These are phyloP conservation scores for Ecdyonurus torrentis DNA, from an alignment of 2,888 invertebrate genomes.

Conservation along the genomic window DNA sequence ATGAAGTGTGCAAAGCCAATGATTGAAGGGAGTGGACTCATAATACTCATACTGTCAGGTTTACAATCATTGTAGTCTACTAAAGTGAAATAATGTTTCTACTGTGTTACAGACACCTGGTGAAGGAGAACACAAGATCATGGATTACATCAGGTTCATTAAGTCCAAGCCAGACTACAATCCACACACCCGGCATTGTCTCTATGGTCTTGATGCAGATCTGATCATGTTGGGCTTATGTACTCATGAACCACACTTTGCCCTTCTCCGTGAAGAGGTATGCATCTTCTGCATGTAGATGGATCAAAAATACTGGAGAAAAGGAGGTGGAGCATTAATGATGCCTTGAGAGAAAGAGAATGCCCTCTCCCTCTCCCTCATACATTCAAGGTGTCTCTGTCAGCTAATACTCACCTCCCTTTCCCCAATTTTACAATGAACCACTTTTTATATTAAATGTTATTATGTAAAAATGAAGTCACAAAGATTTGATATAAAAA, in stretches of 20 bases:
- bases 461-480: too few relatives aligned
- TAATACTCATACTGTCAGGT: too few relatives aligned
- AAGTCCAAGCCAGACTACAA: slow-evolving; percentile 72
- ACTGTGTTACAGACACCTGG: slow-evolving; percentile 57
- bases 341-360: neutral
- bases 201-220: slow-evolving; percentile 96
- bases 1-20: too few relatives aligned
- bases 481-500: too few relatives aligned
- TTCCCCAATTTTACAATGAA: too few relatives aligned
- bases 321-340: neutral
- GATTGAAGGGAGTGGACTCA: too few relatives aligned
- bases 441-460: too few relatives aligned
- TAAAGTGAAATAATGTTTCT: too few relatives aligned
- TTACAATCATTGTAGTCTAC: too few relatives aligned
- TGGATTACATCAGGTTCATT: slow-evolving; percentile 91
- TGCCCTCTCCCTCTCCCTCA: neutral
- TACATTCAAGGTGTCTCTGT: too few relatives aligned
- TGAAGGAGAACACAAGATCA: slow-evolving; percentile 96
- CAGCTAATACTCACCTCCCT: too few relatives aligned
- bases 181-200: slow-evolving; percentile 83
- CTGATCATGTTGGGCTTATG: slow-evolving; percentile 92
- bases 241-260: slow-evolving; percentile 91
- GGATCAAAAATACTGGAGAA: slow-evolving; percentile 10
- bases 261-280: slow-evolving; percentile 85
- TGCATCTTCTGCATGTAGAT: slow-evolving; percentile 12